phyloP scores from a whole-genome alignment of 2,797 vertebrate genomes.

The Lagorchestes hirsutus region DNA sequence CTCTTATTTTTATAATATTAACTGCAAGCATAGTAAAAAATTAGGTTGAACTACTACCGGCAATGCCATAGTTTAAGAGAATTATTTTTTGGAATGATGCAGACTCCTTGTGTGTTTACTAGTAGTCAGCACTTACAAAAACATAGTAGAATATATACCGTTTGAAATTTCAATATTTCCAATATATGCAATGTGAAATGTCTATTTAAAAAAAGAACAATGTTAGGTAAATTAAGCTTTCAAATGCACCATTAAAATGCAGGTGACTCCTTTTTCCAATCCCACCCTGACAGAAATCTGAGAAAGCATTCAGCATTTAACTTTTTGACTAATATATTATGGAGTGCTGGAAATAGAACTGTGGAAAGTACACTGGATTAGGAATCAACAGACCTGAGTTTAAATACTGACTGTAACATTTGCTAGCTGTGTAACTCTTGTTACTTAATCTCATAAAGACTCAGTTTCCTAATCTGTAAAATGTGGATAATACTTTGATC shows the following conservation, averaged over 20 bases:
- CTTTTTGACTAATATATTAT: background rate
- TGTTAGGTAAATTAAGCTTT: background rate
- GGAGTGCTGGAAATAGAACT: background rate
- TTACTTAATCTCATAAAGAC: background rate
- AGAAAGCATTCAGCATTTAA: background rate
- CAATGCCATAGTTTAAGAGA: no score
- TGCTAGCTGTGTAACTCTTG: background rate
- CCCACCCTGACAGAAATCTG: background rate
- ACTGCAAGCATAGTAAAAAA: no score
- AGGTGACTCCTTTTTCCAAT: background rate
- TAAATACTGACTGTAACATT: background rate
- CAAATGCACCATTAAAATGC: background rate
- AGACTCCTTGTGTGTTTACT: no score
- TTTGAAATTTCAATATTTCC: background rate
- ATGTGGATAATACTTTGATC: background rate
- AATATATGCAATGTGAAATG: background rate
- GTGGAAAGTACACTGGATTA: background rate
- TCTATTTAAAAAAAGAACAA: background rate
- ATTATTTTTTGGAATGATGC: no score
- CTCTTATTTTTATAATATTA: no score
- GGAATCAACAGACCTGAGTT: background rate
- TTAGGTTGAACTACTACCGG: no score
- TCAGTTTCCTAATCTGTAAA: background rate
- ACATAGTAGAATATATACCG: no score
- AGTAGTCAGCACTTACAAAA: no score